Evolutionary conservation across 1,140 invertebrate genomes (phyloP).

Genomic region (Aphaenogaster floridana): DNA sequence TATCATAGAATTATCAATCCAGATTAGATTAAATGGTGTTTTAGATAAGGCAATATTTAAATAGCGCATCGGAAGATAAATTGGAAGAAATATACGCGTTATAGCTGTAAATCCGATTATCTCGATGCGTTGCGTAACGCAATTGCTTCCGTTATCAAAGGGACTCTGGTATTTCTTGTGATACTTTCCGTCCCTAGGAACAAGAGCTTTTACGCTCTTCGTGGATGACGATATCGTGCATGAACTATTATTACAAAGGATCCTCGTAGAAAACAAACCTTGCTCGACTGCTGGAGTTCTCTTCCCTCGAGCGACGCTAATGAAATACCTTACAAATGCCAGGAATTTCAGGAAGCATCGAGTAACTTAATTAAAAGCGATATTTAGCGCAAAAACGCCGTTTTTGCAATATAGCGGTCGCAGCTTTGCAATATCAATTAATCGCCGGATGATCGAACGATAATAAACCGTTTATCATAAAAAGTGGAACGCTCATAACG

Average conservation of each 20-base stretch:
- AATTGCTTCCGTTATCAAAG: constrained; percentile 17
- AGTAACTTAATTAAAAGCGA: constrained; percentile 52
- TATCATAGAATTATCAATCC: neutral
- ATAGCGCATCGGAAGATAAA: neutral
- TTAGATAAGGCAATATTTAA: constrained; percentile 6
- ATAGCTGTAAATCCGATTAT: constrained; percentile 4
- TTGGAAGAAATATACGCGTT: neutral
- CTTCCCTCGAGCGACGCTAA: constrained; percentile 50
- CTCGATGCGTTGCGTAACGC: neutral
- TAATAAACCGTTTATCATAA: neutral
- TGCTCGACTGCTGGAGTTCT: constrained; percentile 17
- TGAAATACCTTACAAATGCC: constrained; percentile 62
- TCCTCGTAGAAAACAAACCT: constrained; percentile 41
- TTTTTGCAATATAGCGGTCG: neutral
- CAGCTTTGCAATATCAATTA: constrained; percentile 19
- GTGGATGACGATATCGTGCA: constrained; percentile 50
- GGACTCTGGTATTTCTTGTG: constrained; percentile 4
- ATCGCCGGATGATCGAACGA: neutral
- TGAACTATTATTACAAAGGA: constrained; percentile 62
- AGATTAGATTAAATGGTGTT: constrained; percentile 8
- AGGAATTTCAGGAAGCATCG: constrained; percentile 37
- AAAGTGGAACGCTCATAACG: neutral
- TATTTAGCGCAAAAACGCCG: constrained; percentile 10
- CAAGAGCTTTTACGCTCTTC: constrained; percentile 25
- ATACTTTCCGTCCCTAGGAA: neutral